A percentile compares a stretch with the other conserved stretches of the same genome.
Evolutionary conservation across 2,888 invertebrate species (phyloP).

Genomic region (Glyphotaelius pellucidus): DNA sequence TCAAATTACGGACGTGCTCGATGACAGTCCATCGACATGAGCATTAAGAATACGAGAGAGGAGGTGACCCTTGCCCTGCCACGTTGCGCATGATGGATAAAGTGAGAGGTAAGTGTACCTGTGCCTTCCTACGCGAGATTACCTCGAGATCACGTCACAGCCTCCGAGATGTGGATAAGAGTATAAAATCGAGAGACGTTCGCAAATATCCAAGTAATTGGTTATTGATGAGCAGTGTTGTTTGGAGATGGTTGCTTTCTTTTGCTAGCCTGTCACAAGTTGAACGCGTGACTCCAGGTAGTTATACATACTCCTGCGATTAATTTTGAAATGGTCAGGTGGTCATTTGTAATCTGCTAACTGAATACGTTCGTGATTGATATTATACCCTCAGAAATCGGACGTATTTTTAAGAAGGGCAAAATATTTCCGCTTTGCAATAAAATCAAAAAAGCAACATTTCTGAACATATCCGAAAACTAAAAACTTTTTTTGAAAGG

Average conservation of each 20-base stretch:
- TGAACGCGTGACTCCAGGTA: not conserved
- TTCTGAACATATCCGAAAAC: no score
- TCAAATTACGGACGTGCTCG: constrained; percentile 19
- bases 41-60: not conserved
- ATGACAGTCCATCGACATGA: constrained; percentile 28
- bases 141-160: constrained; percentile 12
- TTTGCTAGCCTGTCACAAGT: not conserved
- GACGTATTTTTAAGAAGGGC: no score
- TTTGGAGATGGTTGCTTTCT: not conserved
- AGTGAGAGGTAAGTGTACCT: not conserved
- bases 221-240: not conserved
- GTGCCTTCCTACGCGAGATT: not conserved
- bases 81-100: constrained; percentile 24
- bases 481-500: no score
- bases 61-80: constrained; percentile 28
- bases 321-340: not conserved
- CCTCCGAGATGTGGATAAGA: not conserved
- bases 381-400: not conserved
- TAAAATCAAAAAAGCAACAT: no score
- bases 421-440: no score
- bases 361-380: not conserved
- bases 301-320: not conserved
- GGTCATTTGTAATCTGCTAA: not conserved
- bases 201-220: constrained; percentile 7
- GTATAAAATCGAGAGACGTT: constrained; percentile 10